Evolutionary conservation across 53 echinoderm and acorn worm genomes (phyloP).

Genomic region (Pentamera pediparva): DNA sequence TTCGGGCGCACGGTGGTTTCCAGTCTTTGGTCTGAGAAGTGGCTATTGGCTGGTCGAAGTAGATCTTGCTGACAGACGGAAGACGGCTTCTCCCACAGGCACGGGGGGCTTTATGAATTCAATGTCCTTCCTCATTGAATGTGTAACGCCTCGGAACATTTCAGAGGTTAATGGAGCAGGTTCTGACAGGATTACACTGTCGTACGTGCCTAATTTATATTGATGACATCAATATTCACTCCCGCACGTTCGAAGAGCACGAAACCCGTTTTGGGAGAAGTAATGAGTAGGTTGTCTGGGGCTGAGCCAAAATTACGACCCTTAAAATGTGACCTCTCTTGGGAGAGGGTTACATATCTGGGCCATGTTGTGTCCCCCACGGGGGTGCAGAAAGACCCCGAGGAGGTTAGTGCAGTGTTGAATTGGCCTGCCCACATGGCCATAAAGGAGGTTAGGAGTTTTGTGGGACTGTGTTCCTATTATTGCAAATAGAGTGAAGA

Average conservation of each 20-base stretch:
- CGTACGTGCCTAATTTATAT: constrained; percentile 28
- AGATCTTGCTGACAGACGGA: constrained; percentile 4
- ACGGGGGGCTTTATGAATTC: constrained; percentile 28
- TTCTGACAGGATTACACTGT: constrained; percentile 25
- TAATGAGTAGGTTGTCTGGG: constrained; percentile 1
- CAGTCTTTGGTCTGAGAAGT: constrained; percentile 30
- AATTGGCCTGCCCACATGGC: no score
- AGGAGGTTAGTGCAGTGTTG: no score
- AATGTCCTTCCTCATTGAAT: constrained; percentile 45
- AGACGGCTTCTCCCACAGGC: constrained; percentile 22
- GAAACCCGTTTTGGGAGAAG: constrained; percentile 1
- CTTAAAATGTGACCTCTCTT: constrained; percentile 34
- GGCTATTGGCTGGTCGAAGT: constrained; percentile 47
- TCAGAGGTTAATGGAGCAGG: constrained; percentile 35
- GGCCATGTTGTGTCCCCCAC: no score
- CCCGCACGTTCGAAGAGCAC: constrained; percentile 26
- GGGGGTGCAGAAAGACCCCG: no score
- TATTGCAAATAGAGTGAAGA: no score
- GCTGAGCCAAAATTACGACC: constrained; percentile 33
- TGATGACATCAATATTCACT: constrained; percentile 41
- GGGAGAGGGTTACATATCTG: no score
- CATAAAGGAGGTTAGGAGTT: no score
- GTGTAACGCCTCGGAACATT: constrained; percentile 34
- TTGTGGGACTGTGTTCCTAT: no score
- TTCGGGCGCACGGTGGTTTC: constrained; percentile 27